Evolutionary conservation across 2,113 vertebrate species (phyloP), one percentile per base, ranked within the genome.

Genomic region (Menidia beryllina): DNA sequence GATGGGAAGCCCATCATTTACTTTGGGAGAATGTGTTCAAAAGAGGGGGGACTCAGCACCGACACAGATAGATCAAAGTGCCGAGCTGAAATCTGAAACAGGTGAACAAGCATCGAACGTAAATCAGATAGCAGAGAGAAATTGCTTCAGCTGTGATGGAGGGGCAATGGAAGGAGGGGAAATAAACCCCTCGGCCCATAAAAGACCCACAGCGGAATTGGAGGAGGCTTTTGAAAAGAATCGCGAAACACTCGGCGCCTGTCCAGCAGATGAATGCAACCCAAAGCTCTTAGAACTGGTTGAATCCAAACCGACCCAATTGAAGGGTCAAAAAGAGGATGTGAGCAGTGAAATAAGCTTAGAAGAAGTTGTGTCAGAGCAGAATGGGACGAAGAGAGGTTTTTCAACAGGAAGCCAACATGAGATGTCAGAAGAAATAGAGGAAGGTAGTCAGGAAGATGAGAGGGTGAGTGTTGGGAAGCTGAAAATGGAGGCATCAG

Each of bases 401-500:
- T 61, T 54, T 82, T 54, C 56, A 79, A 36, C 14, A 49, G 62
- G 72, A 61, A 49, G 43, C 21, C 76, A 76, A 78, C 69, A 70
- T 52, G 83, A 86, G 53, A 75, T 26, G 49, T 82, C 66, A 59
- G 47, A 77, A 52, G 63, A 50, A 82, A 51, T 24, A 54, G 74
- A 73, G 52, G 73, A 59, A 52, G 69, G 67, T 77, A 57, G 38
- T 66, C 76, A 57, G 45, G 79, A 60, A 86, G 72, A 86, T 69
- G 72, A 83, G 55, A 69, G 52, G 48, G 50, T 55, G 61, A 75
- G 75, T 68, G 43, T 67, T 56, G 59, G 56, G 69, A 49, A 81
- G 75, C 58, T 81, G 64, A 38, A 82, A 83, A 86, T 72, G 72
- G 84, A 79, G 55, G 76, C 30, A 36, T 43, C 7, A 52, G 67